A percentile compares a stretch with the other conserved stretches of the same genome.
These are phyloP conservation scores for Scaptomyza hsui DNA, from an alignment of 1,140 invertebrate genomes.

Conservation along the genomic window DNA sequence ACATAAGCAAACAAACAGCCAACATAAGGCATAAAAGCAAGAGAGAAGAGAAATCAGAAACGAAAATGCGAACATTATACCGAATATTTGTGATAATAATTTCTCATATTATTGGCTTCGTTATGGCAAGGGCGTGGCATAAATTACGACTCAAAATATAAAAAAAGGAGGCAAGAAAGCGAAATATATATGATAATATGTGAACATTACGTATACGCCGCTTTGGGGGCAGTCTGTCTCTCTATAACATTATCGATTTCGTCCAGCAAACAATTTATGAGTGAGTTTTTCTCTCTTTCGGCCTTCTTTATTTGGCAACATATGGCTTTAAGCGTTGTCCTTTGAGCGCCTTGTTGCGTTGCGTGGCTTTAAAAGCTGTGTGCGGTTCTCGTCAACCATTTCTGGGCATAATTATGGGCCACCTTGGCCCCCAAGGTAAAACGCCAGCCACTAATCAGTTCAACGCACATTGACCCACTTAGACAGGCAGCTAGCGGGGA, in stretches of 20 bases:
- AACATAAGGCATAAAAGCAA: background rate
- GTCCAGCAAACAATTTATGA: constrained; percentile 50
- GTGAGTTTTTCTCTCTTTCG: constrained; percentile 19
- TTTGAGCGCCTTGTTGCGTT: background rate
- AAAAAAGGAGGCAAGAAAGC: background rate
- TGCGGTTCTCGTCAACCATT: constrained; percentile 8
- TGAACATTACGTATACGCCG: constrained; percentile 47
- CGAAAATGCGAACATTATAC: constrained; percentile 57
- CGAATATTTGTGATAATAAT: constrained; percentile 73
- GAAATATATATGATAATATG: constrained; percentile 33
- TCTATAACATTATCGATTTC: constrained; percentile 65
- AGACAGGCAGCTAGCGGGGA: background rate
- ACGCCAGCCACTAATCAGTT: constrained; percentile 67
- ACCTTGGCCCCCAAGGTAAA: constrained; percentile 25
- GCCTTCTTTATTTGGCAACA: constrained; percentile 35
- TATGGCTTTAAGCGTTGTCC: constrained; percentile 60
- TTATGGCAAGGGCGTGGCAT: constrained; percentile 77
- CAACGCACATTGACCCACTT: constrained; percentile 77
- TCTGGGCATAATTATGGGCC: constrained; percentile 28
- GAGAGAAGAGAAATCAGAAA: constrained; percentile 46
- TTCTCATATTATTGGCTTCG: constrained; percentile 73
- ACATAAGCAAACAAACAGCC: constrained; percentile 31
- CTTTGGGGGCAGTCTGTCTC: constrained; percentile 10
- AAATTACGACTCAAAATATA: constrained; percentile 53
- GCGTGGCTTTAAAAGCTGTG: constrained; percentile 25